Evolutionary conservation across 2,797 vertebrate species (phyloP).

Genomic region (Cyclopterus lumpus): DNA sequence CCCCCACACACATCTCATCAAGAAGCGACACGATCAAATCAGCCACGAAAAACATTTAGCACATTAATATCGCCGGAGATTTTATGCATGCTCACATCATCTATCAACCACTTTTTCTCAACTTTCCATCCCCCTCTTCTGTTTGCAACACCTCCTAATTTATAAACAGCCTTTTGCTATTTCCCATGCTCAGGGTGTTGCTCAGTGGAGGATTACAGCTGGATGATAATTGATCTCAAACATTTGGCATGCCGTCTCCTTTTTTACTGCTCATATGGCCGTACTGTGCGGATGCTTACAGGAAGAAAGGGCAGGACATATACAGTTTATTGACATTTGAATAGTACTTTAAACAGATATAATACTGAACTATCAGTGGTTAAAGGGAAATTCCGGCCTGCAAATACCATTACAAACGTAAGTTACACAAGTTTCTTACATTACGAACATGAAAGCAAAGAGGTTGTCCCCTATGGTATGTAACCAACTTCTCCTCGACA

Average conservation of each 20-base stretch:
- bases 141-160: slow-evolving; percentile 69
- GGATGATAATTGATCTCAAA: slow-evolving; percentile 73
- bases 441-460: slow-evolving; percentile 33
- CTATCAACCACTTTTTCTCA: slow-evolving; percentile 23
- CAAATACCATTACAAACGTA: slow-evolving; percentile 14
- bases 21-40: slow-evolving; percentile 58
- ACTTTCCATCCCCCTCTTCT: slow-evolving; percentile 35
- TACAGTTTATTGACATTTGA: slow-evolving; percentile 29
- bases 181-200: slow-evolving; percentile 67
- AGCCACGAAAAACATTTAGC: slow-evolving; percentile 60
- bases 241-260: slow-evolving; percentile 63
- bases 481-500: slow-evolving; percentile 25
- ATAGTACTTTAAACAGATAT: slow-evolving; percentile 10
- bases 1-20: slow-evolving; percentile 33
- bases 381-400: slow-evolving; percentile 14
- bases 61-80: slow-evolving; percentile 63
- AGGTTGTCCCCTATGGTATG: slow-evolving; percentile 33
- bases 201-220: slow-evolving; percentile 58
- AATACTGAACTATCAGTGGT: neutral
- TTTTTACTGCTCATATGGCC: slow-evolving; percentile 67
- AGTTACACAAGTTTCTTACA: slow-evolving; percentile 27
- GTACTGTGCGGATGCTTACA: slow-evolving; percentile 66
- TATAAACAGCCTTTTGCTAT: slow-evolving; percentile 52
- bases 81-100: slow-evolving; percentile 39
- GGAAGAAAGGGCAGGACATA: slow-evolving; percentile 47